Base-by-base conservation (phyloP, 64 coral and sea anemone species). In the Acropora yongei region DNA sequence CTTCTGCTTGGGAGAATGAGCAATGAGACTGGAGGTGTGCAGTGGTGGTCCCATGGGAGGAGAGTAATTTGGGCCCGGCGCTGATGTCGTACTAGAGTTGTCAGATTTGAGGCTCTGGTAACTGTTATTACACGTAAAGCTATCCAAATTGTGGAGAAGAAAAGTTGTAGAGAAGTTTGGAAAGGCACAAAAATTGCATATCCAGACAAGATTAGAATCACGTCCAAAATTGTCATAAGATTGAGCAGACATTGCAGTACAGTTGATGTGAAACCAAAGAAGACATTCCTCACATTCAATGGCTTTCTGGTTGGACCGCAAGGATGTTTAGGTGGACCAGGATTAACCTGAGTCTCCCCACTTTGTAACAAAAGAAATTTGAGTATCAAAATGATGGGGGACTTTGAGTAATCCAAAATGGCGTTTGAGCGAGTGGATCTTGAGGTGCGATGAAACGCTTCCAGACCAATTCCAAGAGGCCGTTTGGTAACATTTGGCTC, bases 131-230 rank as follows among this genome's bases (percentile, higher is more conserved):
- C 82, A 72, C 47, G 80, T 48, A 92, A 92, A 49, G 82, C 82
- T 80, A 5, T 67, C 43, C 30, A 92, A 83, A 63, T 86, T 92
- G 12, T 92, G 74, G 72, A 86, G 81, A 55, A 86, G 90, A 72
- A 92, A 86, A 7, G 82, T 86, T 42, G 53, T 73, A 69, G 91
- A 79, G 83, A 93, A 93, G 30, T 87, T 87, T 78, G 91, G 57
- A 8, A 87, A 68, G 1, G 80, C 87, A 71, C 87, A 94, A 14
- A 47, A 11, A 47, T 48, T 65, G 48, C 87, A 94, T 9, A 65
- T 51, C 80, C 80, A 86, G 16, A 83, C 51, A 89, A 71, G 81
- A 55, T 79, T 41, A 4, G 92, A 94, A 68, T 84, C 89, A 63
- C 60, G 1, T 79, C 79, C 68, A 89, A 53, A 74, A 68, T 55